These are phyloP conservation scores for Erpornis zantholeuca DNA, from an alignment of 2,113 vertebrate genomes.

Conservation along the genomic window DNA sequence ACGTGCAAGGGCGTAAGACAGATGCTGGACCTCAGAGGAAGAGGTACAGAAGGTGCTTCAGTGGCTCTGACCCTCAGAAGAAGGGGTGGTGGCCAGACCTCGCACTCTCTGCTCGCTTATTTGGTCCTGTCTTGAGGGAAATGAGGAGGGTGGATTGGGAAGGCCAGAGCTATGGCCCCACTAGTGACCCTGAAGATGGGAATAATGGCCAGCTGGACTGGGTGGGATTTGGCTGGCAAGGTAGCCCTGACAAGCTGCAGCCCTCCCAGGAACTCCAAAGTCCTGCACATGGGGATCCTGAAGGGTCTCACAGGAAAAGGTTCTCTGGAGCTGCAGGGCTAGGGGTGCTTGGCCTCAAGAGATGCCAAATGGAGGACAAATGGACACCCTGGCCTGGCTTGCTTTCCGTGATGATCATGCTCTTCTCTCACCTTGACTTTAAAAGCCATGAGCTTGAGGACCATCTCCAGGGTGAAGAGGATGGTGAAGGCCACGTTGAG, in stretches of 20 bases:
- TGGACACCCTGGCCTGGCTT: neutral
- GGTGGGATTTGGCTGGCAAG: neutral
- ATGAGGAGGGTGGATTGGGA: neutral
- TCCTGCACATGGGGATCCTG: neutral
- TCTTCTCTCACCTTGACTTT: slow-evolving; percentile 85
- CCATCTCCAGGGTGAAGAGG: slow-evolving; percentile 95
- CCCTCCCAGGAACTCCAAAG: neutral
- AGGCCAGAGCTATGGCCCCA: neutral
- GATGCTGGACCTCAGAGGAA: neutral
- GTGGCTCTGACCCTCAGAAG: neutral
- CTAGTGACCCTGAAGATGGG: neutral
- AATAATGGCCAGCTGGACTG: neutral
- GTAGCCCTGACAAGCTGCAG: neutral
- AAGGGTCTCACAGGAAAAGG: neutral
- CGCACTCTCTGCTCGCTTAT: neutral
- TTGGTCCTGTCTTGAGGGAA: neutral
- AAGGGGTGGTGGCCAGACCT: neutral
- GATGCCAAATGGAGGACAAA: neutral
- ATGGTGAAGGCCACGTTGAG: slow-evolving; percentile 94
- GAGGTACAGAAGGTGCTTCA: neutral
- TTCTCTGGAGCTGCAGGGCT: neutral
- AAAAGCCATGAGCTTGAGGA: slow-evolving; percentile 95
- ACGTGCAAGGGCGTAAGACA: neutral
- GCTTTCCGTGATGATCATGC: neutral
- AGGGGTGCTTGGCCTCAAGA: neutral